phyloP scores from a whole-genome alignment of 2,113 vertebrate genomes.

The Vombatus ursinus region DNA sequence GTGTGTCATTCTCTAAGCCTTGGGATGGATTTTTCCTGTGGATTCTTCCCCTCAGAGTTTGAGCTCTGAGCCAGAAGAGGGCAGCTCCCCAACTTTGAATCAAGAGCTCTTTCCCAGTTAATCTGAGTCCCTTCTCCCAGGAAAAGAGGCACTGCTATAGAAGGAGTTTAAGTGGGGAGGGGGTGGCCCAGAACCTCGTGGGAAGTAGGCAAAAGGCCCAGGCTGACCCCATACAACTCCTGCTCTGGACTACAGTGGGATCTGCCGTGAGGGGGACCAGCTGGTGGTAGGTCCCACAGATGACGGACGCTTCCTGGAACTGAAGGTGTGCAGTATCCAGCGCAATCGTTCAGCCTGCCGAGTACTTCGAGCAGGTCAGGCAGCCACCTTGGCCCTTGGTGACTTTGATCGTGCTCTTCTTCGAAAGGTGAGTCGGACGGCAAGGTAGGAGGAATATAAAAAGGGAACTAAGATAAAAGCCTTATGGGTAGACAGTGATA shows the following conservation, averaged over 20 bases:
- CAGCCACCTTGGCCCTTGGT: conserved; percentile 94
- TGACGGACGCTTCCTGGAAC: conserved; percentile 90
- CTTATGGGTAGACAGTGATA: not conserved
- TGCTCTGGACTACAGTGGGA: conserved; percentile 87
- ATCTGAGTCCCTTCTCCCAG: not conserved
- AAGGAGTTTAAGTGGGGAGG: conserved; percentile 1
- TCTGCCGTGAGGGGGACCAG: conserved; percentile 96
- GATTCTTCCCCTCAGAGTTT: not conserved
- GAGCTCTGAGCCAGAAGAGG: not conserved
- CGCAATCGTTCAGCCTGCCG: conserved; percentile 96
- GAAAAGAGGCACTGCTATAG: not conserved
- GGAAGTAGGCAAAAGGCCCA: not conserved
- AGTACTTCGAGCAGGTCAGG: conserved; percentile 96
- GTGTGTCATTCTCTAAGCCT: not conserved
- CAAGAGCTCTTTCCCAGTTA: conserved; percentile 8
- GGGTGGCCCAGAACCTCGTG: not conserved
- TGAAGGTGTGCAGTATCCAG: conserved; percentile 96
- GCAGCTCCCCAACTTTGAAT: conserved; percentile 21
- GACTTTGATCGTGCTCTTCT: conserved; percentile 94
- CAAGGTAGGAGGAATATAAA: not conserved
- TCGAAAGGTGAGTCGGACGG: conserved; percentile 90
- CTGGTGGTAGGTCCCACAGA: conserved; percentile 97
- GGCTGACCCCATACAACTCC: conserved; percentile 66
- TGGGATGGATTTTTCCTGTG: not conserved
- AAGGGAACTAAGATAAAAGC: conserved; percentile 7